A percentile compares a stretch with the other conserved stretches of the same genome.
These are phyloP conservation scores for Sphaerodactylus townsendi DNA, from an alignment of 2,113 vertebrate species.

Conservation along the genomic window DNA sequence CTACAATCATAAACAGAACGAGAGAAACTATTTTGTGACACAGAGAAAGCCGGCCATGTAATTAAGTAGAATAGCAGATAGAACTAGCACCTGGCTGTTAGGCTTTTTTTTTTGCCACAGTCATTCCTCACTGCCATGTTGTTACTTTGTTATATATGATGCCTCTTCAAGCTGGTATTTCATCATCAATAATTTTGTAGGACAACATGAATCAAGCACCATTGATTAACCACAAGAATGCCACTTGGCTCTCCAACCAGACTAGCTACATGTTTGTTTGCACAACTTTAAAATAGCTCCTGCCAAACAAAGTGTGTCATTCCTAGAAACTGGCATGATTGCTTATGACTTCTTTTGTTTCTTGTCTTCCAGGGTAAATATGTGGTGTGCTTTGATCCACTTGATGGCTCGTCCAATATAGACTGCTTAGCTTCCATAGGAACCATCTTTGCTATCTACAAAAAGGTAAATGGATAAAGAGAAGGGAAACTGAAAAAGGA, in stretches of 20 bases:
- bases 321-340: fast-evolving
- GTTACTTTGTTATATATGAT: neutral
- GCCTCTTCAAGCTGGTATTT: neutral
- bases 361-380: conserved; percentile 88
- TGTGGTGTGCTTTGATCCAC: conserved; percentile 93
- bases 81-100: neutral
- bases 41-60: neutral
- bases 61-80: neutral
- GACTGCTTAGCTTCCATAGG: conserved; percentile 96
- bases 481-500: neutral
- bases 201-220: neutral
- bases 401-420: conserved; percentile 97
- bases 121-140: neutral
- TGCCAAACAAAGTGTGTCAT: neutral
- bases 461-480: conserved; percentile 78
- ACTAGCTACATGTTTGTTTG: fast-evolving
- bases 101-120: fast-evolving
- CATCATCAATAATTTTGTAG: neutral
- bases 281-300: neutral
- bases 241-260: neutral
- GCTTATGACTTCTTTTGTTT: neutral
- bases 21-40: neutral
- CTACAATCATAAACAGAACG: neutral
- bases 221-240: neutral
- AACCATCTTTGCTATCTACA: conserved; percentile 96